Evolutionary conservation across 1,140 invertebrate genomes (phyloP).

Genomic region (Paraescarpia echinospica): DNA sequence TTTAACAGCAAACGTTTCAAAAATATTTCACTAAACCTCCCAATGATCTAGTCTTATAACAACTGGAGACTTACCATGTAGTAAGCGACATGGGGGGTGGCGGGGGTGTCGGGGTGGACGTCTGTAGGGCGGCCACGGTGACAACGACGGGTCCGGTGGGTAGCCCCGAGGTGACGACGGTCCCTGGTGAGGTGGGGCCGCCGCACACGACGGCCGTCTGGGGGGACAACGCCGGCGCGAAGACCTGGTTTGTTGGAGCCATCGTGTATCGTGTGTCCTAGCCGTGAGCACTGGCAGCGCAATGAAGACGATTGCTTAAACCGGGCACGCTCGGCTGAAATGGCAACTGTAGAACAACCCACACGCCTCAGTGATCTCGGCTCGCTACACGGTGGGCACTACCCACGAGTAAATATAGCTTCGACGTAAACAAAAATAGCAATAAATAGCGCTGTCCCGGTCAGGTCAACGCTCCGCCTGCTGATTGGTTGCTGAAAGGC

Average conservation of each 20-base stretch:
- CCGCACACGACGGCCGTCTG: neutral
- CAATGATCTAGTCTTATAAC: neutral
- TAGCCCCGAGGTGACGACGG: neutral
- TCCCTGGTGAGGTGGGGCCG: neutral
- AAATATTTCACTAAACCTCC: neutral
- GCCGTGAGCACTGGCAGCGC: neutral
- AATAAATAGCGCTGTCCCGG: neutral
- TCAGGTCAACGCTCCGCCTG: neutral
- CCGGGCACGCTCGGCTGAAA: neutral
- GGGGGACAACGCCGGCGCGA: neutral
- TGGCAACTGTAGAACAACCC: neutral
- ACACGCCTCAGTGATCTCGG: neutral
- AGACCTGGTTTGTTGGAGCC: neutral
- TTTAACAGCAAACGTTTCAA: neutral
- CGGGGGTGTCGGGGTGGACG: neutral
- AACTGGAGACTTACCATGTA: neutral
- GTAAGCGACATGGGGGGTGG: neutral
- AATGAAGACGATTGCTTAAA: neutral
- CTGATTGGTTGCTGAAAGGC: neutral
- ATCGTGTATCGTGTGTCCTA: neutral
- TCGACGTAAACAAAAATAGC: neutral
- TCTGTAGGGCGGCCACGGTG: neutral
- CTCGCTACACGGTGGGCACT: neutral
- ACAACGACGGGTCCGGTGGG: neutral
- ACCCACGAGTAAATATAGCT: neutral